Conservation (phyloP, 92 coral and sea anemone genomes). For the Isaurus tuberculatus region DNA sequence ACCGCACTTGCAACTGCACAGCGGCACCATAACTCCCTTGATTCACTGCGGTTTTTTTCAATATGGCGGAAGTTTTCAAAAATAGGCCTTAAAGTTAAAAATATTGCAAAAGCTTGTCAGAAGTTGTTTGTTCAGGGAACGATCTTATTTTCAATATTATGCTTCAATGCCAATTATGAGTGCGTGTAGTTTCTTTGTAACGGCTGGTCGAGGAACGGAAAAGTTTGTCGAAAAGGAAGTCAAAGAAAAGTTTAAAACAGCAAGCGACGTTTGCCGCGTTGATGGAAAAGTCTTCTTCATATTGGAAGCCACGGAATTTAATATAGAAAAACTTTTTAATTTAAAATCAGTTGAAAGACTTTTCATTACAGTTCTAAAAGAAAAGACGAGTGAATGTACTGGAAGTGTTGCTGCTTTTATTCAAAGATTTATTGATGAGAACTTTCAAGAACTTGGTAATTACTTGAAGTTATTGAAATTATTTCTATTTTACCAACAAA, state of each 20-base stretch:
- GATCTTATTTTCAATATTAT: background rate
- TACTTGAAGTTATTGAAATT: background rate
- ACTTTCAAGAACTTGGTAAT: background rate
- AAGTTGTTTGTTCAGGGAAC: too few species aligned
- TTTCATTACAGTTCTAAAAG: conserved; percentile 29
- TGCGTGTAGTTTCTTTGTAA: conserved; percentile 17
- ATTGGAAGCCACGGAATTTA: background rate
- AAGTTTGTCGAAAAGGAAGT: conserved; percentile 35
- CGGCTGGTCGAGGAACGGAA: conserved; percentile 49
- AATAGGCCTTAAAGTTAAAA: too few species aligned
- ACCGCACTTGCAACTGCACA: conserved; percentile 26
- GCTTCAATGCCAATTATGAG: background rate
- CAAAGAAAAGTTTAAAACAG: conserved; percentile 18
- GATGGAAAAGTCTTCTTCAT: conserved; percentile 45
- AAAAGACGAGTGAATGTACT: conserved; percentile 3
- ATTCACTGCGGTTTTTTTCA: conserved; percentile 14
- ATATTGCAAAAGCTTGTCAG: too few species aligned
- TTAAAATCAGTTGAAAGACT: conserved; percentile 45
- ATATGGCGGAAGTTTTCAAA: conserved; percentile 27
- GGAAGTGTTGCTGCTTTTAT: conserved; percentile 7
- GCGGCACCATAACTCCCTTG: conserved; percentile 14
- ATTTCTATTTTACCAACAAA: background rate
- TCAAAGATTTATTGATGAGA: conserved; percentile 2
- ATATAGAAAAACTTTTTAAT: conserved; percentile 6
- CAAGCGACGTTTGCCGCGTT: conserved; percentile 13